Evolutionary conservation across 2,113 vertebrate genomes (phyloP), one percentile per base, ranked within the genome.

Genomic region (Seriola rivoliana): DNA sequence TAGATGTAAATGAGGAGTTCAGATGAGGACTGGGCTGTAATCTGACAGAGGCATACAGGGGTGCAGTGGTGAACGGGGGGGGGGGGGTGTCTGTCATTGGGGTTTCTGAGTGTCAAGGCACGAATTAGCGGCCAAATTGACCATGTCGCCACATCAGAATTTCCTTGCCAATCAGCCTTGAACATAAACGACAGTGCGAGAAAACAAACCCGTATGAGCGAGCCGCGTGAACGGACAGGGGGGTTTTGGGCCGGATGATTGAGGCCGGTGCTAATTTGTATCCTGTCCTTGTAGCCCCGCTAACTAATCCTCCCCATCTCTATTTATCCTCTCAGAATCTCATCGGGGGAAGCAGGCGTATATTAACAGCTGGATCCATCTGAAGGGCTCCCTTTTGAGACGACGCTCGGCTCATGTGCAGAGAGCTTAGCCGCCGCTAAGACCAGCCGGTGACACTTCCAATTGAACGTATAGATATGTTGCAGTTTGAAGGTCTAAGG

Each of bases 281-380:
- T 92, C 91, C 90, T 79, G 91, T 93, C 92, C 92, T 91, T 85
- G 83, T 77, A 69, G 91, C 88, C 70, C 68, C 32, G 72, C 77
- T 68, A 89, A 89, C 87, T 94, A 95, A 95, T 95, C 94, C 94
- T 90, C 85, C 88, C 91, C 89, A 93, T 92, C 91, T 94, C 88
- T 92, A 88, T 92, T 92, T 92, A 92, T 94, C 92, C 91, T 85
- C 90, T 93, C 90, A 85, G 84, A 92, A 94, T 94, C 94, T 95
- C 91, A 93, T 94, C 72, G 84, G 85, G 89, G 88, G 88, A 84
- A 91, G 88, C 82, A 81, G 76, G 79, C 85, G 70, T 82, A 91
- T 88, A 93, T 91, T 91, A 92, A 89, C 88, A 93, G 91, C 80
- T 73, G 85, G 82, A 85, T 79, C 75, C 84, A 91, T 93, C 93